Evolutionary conservation across 2,113 vertebrate species (phyloP).

Genomic region (Plectropomus leopardus): DNA sequence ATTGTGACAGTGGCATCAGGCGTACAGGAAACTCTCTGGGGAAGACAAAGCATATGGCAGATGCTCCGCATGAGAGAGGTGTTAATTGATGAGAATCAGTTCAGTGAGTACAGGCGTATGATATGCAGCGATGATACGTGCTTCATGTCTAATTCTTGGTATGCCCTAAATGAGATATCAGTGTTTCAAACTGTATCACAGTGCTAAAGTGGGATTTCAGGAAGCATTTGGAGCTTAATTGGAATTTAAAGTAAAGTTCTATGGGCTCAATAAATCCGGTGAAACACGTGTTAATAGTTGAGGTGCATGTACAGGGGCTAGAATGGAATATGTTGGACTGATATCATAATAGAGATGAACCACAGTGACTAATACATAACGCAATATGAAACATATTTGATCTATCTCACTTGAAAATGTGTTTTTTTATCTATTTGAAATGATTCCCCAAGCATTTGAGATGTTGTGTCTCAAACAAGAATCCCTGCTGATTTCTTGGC

Average conservation of each 20-base stretch:
- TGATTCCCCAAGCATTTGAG: neutral
- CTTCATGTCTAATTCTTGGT: constrained; percentile 12
- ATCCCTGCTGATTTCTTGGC: neutral
- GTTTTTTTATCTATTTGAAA: neutral
- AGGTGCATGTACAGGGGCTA: neutral
- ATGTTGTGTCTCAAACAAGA: neutral
- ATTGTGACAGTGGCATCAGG: constrained; percentile 6
- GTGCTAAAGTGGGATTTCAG: neutral
- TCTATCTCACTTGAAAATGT: neutral
- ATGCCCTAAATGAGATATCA: constrained; percentile 4
- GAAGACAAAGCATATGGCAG: constrained; percentile 47
- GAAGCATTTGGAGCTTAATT: neutral
- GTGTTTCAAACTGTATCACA: neutral
- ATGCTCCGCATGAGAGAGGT: constrained; percentile 28
- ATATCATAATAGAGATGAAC: neutral
- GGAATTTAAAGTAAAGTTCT: neutral
- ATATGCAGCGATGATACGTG: neutral
- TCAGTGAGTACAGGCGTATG: constrained; percentile 8
- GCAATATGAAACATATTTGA: neutral
- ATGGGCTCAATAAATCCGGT: neutral
- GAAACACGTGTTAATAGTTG: neutral
- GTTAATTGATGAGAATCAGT: constrained; percentile 60
- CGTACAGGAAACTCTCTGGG: constrained; percentile 10
- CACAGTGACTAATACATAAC: neutral
- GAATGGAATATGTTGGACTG: neutral